Evolutionary conservation across 2,797 vertebrate species (phyloP).

Genomic region (Notolepis coatsorum): DNA sequence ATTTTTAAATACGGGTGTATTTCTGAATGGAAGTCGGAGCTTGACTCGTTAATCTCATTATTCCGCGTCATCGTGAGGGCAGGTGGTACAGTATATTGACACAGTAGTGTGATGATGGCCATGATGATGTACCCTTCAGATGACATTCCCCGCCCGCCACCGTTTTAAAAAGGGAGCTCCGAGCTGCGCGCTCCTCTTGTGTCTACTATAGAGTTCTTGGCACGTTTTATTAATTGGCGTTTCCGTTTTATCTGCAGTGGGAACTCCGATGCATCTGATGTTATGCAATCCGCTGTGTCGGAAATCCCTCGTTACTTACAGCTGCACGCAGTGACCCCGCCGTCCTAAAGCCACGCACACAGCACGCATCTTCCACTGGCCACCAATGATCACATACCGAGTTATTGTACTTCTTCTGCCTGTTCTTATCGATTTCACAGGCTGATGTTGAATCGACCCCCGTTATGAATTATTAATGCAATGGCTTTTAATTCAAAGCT

Average conservation of each 20-base stretch:
- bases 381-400: neutral
- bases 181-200: neutral
- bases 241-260: slow-evolving; percentile 38
- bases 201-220: neutral
- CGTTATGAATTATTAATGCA: neutral
- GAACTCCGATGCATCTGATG: slow-evolving; percentile 43
- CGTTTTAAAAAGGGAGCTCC: neutral
- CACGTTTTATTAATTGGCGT: slow-evolving; percentile 26
- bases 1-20: neutral
- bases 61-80: slow-evolving; percentile 6
- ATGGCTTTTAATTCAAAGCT: slow-evolving; percentile 30
- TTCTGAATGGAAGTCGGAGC: neutral
- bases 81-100: slow-evolving; percentile 30
- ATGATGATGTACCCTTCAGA: slow-evolving; percentile 75
- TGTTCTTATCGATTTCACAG: too few relatives aligned
- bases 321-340: slow-evolving; percentile 62
- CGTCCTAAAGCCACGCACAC: slow-evolving; percentile 64
- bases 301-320: slow-evolving; percentile 62
- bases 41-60: neutral
- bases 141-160: slow-evolving; percentile 73
- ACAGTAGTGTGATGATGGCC: slow-evolving; percentile 17
- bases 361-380: slow-evolving; percentile 16
- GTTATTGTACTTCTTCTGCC: neutral
- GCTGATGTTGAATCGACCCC: neutral
- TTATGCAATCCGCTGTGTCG: slow-evolving; percentile 69